These are phyloP conservation scores for Congeria kusceri DNA, from an alignment of 2,888 invertebrate genomes.

Conservation along the genomic window DNA sequence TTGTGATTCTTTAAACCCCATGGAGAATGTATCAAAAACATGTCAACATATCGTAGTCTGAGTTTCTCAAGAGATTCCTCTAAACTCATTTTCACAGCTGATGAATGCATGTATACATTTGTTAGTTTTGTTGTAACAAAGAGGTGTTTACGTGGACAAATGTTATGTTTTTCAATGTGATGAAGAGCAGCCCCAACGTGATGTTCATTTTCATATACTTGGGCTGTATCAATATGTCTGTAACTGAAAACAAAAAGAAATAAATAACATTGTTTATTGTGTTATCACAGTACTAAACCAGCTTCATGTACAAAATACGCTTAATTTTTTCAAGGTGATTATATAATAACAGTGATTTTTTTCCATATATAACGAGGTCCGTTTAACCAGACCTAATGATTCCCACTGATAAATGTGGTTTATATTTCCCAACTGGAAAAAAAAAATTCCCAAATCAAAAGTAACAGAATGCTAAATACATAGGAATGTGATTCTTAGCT, in stretches of 20 bases:
- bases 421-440: no score
- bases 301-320: no score
- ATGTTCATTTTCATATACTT: conserved; percentile 72
- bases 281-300: no score
- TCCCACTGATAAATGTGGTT: no score
- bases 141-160: conserved; percentile 67
- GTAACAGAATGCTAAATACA: no score
- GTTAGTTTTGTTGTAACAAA: conserved; percentile 77
- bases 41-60: conserved; percentile 71
- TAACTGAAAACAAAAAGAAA: conserved; percentile 66
- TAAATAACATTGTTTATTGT: no score
- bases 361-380: no score
- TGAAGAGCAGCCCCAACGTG: conserved; percentile 71
- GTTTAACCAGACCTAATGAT: no score
- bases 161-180: conserved; percentile 63
- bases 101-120: conserved; percentile 53
- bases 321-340: no score
- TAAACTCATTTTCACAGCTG: conserved; percentile 60
- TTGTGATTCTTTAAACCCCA: conserved; percentile 72
- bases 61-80: conserved; percentile 73
- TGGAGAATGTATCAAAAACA: conserved; percentile 77
- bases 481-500: no score
- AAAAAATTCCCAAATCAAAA: no score
- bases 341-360: no score
- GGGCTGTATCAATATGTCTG: conserved; percentile 76